These are phyloP conservation scores for Pomatorhinus ruficollis DNA, from an alignment of 2,113 vertebrate genomes.

Conservation along the genomic window DNA sequence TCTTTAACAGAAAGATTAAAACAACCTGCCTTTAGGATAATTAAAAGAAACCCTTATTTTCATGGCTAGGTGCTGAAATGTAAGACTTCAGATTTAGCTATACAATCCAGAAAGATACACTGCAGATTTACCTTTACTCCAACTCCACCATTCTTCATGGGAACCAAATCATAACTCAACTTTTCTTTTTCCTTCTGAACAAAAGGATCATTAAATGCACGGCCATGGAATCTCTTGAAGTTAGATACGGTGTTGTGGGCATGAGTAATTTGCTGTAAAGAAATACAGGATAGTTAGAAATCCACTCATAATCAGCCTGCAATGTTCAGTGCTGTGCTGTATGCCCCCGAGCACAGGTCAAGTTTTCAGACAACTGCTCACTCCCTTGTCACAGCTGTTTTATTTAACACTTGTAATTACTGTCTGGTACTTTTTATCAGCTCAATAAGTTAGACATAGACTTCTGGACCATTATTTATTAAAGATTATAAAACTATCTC, in stretches of 20 bases:
- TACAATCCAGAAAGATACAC: background rate
- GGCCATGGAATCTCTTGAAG: constrained; percentile 83
- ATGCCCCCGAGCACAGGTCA: background rate
- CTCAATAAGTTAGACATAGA: background rate
- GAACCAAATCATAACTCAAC: constrained; percentile 79
- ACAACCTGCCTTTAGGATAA: background rate
- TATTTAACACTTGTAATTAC: background rate
- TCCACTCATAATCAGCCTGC: background rate
- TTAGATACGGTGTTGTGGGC: constrained; percentile 80
- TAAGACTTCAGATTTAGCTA: background rate
- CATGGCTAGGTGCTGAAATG: background rate
- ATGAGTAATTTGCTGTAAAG: constrained; percentile 80
- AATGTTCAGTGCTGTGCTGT: background rate
- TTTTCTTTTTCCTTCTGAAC: constrained; percentile 78
- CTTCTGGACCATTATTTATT: background rate
- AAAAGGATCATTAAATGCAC: constrained; percentile 76
- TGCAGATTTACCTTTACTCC: constrained; percentile 78
- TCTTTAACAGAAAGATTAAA: background rate
- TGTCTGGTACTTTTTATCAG: background rate
- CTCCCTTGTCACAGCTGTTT: background rate
- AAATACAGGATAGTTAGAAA: constrained; percentile 11
- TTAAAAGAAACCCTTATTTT: background rate
- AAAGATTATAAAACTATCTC: background rate
- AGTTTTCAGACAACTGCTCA: background rate
- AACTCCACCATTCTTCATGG: constrained; percentile 79